These are phyloP conservation scores for Cephalopterus ornatus DNA, from an alignment of 2,113 vertebrate species.

Conservation along the genomic window DNA sequence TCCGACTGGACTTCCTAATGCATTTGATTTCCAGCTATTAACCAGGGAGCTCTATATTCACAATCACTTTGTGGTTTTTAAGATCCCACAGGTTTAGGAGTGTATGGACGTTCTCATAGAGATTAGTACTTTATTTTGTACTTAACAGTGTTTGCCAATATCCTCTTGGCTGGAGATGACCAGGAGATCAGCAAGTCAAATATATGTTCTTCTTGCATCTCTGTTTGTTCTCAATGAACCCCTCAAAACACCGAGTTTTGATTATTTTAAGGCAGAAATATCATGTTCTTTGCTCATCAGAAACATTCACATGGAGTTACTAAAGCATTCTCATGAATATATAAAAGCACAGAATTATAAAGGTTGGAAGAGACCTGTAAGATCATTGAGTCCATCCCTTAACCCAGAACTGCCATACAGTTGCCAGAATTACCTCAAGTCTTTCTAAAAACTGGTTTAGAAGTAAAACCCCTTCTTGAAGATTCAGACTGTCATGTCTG, in stretches of 20 bases:
- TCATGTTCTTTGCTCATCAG: neutral
- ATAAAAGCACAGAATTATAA: neutral
- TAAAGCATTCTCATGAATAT: neutral
- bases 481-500: rapidly evolving
- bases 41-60: constrained; percentile 57
- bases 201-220: neutral
- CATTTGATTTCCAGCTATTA: constrained; percentile 76
- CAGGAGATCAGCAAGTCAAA: neutral
- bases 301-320: neutral
- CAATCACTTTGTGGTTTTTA: constrained; percentile 40
- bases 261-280: neutral
- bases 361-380: neutral
- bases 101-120: constrained; percentile 7
- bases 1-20: constrained; percentile 67
- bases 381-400: neutral
- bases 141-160: constrained; percentile 30
- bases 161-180: constrained; percentile 25
- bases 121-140: constrained; percentile 22
- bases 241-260: neutral
- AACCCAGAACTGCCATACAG: neutral
- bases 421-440: neutral
- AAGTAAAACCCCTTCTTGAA: neutral
- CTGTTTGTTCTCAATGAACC: neutral
- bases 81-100: neutral
- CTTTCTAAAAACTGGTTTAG: neutral